Conservation (phyloP, 2,888 invertebrate species). For the Lasioglossum marginatum region DNA sequence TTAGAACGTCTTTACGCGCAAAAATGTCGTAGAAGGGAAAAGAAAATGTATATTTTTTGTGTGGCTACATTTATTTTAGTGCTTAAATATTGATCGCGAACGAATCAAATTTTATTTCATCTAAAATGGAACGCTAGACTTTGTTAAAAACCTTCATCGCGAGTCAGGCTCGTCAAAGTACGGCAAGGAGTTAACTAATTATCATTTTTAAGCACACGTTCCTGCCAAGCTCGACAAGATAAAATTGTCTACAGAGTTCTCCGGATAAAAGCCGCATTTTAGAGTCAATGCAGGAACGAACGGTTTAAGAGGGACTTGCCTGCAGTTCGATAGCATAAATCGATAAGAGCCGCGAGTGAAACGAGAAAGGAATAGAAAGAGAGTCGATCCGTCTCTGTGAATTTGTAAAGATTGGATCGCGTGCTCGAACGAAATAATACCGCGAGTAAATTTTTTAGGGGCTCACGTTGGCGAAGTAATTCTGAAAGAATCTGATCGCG, state of each 20-base stretch:
- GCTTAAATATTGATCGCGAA: no score
- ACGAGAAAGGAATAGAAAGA: not conserved
- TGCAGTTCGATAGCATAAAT: not conserved
- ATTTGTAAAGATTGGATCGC: conserved; percentile 5
- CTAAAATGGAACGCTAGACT: no score
- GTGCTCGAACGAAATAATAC: not conserved
- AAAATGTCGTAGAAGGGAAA: no score
- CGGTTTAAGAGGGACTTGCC: not conserved
- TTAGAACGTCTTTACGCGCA: no score
- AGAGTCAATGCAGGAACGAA: not conserved
- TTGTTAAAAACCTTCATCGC: no score
- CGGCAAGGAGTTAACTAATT: no score
- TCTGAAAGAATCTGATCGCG: not conserved
- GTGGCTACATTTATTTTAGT: no score
- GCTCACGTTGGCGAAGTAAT: not conserved
- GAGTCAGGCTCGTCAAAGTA: no score
- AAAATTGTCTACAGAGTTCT: no score
- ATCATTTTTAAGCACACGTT: not conserved
- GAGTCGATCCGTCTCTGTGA: not conserved
- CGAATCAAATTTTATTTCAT: no score
- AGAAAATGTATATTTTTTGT: no score
- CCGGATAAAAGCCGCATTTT: not conserved
- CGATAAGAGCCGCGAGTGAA: not conserved
- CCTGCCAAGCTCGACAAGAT: not conserved
- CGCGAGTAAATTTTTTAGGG: not conserved